Base-by-base conservation (phyloP, 1,140 invertebrate species). In the Aethina tumida region DNA sequence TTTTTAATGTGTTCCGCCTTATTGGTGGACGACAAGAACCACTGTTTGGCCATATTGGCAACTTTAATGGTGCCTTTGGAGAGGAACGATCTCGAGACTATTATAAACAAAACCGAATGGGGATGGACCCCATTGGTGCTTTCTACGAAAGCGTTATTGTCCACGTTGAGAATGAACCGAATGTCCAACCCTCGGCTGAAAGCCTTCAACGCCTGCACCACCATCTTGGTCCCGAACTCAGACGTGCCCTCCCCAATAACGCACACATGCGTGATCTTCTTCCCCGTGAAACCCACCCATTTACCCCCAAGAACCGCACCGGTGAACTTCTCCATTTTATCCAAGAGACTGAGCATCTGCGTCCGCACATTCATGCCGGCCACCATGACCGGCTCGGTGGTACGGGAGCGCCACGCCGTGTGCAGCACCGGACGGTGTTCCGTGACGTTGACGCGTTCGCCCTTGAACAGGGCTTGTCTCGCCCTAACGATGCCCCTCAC, bases 61-160 rank as follows among this genome's bases (percentile, higher is more conserved):
- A 7, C n/a, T 7, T 7, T 24, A n/a, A 24, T 7, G n/a, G 22
- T 24, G 7, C n/a, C 22, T 24, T 24, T 7, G 22, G 22, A 7
- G 22, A n/a, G 7, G n/a, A 24, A 24, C 22, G 22, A 7, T 24
- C n/a, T 24, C n/a, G 22, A 24, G 22, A n/a, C 22, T 24, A 24
- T 24, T 7, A 24, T 24, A 24, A 24, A 24, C 7, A 24, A n/a
- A 7, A n/a, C n/a, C 6, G 22, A 7, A 7, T 24, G 6, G 6
- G 22, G 22, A 7, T 24, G 7, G 6, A 24, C 22, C n/a, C n/a
- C n/a, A 7, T 24, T 24, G 6, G n/a, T 7, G 7, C 7, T n/a
- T 24, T 24, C 22, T 24, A n/a, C n/a, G 22, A 24, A 7, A 24
- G 7, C 6, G n/a, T 7, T 24, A 7, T n/a, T n/a, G n/a, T 24